These are phyloP conservation scores for Netelia virgata DNA, from an alignment of 2,888 invertebrate species.

Conservation along the genomic window DNA sequence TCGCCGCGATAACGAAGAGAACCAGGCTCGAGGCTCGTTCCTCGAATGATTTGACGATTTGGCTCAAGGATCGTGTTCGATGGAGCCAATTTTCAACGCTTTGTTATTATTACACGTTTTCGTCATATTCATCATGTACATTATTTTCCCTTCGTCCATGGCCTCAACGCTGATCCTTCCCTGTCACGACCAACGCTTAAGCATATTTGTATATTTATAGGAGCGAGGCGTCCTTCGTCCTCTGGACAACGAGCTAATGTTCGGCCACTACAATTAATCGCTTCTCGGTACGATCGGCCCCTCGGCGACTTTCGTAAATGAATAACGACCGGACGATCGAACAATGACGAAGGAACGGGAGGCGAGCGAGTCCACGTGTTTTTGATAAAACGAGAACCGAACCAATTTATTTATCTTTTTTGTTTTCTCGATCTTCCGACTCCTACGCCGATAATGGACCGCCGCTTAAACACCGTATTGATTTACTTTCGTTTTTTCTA, in stretches of 20 bases:
- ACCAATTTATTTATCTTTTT: no score
- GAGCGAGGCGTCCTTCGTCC: neutral
- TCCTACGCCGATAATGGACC: no score
- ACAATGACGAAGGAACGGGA: neutral
- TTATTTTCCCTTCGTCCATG: neutral
- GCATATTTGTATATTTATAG: neutral
- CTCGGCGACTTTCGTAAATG: neutral
- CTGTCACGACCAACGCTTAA: neutral
- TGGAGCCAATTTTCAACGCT: neutral
- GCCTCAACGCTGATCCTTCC: neutral
- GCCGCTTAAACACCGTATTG: no score
- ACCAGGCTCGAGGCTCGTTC: neutral
- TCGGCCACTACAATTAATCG: neutral
- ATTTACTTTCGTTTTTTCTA: neutral
- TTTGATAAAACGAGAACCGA: neutral
- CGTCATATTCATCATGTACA: neutral
- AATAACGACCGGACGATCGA: neutral
- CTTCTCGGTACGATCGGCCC: constrained; percentile 3
- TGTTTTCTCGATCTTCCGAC: neutral
- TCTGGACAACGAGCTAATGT: neutral
- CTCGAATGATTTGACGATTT: constrained; percentile 4
- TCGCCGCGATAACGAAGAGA: neutral
- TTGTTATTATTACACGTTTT: constrained; percentile 8
- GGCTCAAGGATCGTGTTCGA: neutral
- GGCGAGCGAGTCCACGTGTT: neutral